Evolutionary conservation across 2,113 vertebrate species (phyloP), one percentile per base, ranked within the genome.

Genomic region (Colistium nudipinnis): DNA sequence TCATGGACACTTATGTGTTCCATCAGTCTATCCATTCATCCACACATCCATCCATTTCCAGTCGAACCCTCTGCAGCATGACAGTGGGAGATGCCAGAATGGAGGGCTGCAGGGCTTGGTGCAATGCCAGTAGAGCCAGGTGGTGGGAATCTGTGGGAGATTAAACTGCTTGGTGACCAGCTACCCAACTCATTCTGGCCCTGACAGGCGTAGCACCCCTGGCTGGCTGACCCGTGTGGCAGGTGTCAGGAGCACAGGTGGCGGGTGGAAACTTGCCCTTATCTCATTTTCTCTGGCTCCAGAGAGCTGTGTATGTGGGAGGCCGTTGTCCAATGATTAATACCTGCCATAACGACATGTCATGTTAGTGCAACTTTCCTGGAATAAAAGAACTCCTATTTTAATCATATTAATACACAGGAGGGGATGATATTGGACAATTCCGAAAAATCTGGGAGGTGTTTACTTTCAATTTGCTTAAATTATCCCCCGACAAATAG

Each of bases 141-240:
- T 89, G 89, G 82, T 88, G 74, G 80, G 75, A 88, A 73, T 87
- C 80, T 90, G 88, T 85, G 66, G 70, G 45, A 90, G 90, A 92
- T 90, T 91, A 89, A 88, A 81, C 62, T 77, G 82, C 83, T 81
- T 68, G 77, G 70, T 83, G 69, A 88, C 81, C 78, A 80, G 85
- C 55, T 84, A 78, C 53, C 73, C 79, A 2, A 65, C 68, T 84
- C 76, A 62, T 65, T 53, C 68, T 72, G 62, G 74, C 62, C 77
- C 62, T 52, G 52, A 78, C 85, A 76, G 82, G 78, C 73, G 48
- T 70, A 70, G 75, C 73, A 80, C 79, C 75, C 48, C 61, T 84
- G 72, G 77, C 71, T 76, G 79, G 65, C 20, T 78, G 85, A 85
- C 83, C 81, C 22, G 8, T 17, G 70, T 57, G 64, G 56, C 81